These are phyloP conservation scores for Euproctis similis DNA, from an alignment of 2,888 invertebrate genomes.

Conservation along the genomic window DNA sequence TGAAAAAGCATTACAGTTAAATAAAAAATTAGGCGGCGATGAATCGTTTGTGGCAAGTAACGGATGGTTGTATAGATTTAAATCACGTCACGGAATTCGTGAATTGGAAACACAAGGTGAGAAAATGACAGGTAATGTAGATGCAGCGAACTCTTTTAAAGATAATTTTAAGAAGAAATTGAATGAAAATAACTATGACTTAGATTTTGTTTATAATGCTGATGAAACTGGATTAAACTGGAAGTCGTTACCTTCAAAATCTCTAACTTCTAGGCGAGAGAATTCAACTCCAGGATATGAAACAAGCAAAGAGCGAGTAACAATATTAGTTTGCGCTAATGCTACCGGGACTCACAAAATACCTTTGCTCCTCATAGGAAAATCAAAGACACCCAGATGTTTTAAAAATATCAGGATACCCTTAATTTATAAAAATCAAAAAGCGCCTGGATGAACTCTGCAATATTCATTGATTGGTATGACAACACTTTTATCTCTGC, in stretches of 20 bases:
- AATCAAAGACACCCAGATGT: conserved; percentile 5
- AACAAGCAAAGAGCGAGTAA: conserved; percentile 11
- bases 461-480: conserved; percentile 13
- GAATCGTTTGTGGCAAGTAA: conserved; percentile 17
- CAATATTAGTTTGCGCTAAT: conserved; percentile 17
- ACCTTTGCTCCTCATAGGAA: conserved; percentile 12
- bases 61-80: conserved; percentile 24
- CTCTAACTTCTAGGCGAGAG: conserved; percentile 9
- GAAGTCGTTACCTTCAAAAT: conserved; percentile 15
- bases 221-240: conserved; percentile 14
- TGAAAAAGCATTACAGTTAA: conserved; percentile 15
- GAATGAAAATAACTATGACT: conserved; percentile 12
- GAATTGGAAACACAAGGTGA: neutral
- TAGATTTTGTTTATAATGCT: conserved; percentile 18
- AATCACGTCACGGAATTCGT: conserved; percentile 21
- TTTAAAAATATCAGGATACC: neutral
- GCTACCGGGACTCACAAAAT: conserved; percentile 16
- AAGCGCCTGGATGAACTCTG: conserved; percentile 1
- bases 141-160: neutral
- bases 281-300: conserved; percentile 9
- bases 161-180: conserved; percentile 4
- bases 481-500: conserved; percentile 15
- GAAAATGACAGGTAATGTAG: conserved; percentile 2
- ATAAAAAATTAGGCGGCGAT: conserved; percentile 11
- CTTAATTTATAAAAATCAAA: conserved; percentile 1